These are phyloP conservation scores for Fissipunctia ypsillon DNA, from an alignment of 2,888 invertebrate genomes.

Conservation along the genomic window DNA sequence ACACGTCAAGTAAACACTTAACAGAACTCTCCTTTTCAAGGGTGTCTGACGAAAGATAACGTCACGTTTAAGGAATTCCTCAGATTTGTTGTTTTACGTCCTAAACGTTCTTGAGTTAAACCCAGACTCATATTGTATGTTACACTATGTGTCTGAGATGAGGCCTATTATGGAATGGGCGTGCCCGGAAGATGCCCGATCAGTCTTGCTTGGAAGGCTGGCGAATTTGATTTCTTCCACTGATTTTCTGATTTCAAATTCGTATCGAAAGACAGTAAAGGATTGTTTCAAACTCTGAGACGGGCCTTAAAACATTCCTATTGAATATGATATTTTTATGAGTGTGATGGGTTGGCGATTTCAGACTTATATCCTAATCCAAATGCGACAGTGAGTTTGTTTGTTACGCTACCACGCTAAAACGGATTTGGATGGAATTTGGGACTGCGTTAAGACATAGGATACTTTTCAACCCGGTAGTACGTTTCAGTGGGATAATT, in stretches of 20 bases:
- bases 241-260: background rate
- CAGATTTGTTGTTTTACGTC: background rate
- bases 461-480: too few relatives aligned
- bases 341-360: too few relatives aligned
- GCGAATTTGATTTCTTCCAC: background rate
- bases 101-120: background rate
- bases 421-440: too few relatives aligned
- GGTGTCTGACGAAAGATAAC: conserved; percentile 1
- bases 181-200: too few relatives aligned
- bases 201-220: too few relatives aligned
- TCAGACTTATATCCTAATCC: too few relatives aligned
- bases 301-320: background rate
- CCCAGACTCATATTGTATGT: background rate
- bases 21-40: conserved; percentile 16
- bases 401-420: too few relatives aligned
- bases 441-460: too few relatives aligned
- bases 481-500: too few relatives aligned
- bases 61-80: conserved; percentile 8
- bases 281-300: background rate
- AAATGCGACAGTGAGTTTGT: too few relatives aligned
- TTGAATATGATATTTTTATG: background rate
- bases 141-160: background rate
- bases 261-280: background rate
- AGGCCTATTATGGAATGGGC: too few relatives aligned
- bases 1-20: conserved; percentile 8